Evolutionary conservation across 2,888 invertebrate species (phyloP).

Genomic region (Mycalesis mineus): DNA sequence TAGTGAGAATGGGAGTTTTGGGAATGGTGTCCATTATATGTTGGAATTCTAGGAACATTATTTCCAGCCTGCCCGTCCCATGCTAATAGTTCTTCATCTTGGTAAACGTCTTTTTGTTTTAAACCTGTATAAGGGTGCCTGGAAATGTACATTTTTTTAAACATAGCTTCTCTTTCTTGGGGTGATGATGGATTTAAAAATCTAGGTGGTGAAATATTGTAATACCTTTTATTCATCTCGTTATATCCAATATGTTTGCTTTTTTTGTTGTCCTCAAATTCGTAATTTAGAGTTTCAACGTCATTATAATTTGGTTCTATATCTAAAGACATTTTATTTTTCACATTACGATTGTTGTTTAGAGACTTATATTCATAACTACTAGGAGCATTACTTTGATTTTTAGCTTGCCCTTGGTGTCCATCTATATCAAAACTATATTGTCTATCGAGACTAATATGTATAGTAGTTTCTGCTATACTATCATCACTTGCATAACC

Average conservation of each 20-base stretch:
- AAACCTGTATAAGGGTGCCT: conserved; percentile 27
- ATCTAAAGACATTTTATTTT: conserved; percentile 54
- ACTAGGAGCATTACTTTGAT: conserved; percentile 3
- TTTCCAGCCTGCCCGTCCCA: conserved; percentile 1
- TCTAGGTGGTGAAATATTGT: conserved; percentile 8
- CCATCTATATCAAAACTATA: conserved; percentile 39
- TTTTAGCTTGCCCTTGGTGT: conserved; percentile 16
- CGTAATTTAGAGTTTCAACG: conserved; percentile 4
- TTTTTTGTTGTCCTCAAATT: conserved; percentile 4
- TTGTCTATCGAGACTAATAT: conserved; percentile 61
- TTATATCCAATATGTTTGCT: conserved; percentile 33
- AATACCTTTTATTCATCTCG: conserved; percentile 33
- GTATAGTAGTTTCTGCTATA: conserved; percentile 72
- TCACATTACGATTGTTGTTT: conserved; percentile 36
- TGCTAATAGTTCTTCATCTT: not conserved
- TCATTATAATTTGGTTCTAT: conserved; percentile 49
- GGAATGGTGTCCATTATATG: not conserved
- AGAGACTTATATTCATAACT: conserved; percentile 11
- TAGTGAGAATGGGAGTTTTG: conserved; percentile 1
- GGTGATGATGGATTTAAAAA: conserved; percentile 36
- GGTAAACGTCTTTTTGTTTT: not conserved
- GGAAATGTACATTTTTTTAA: conserved; percentile 51
- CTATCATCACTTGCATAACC: conserved; percentile 76
- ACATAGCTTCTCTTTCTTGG: conserved; percentile 44
- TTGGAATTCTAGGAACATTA: conserved; percentile 15